phyloP scores from a whole-genome alignment of 2,888 invertebrate species.

The Ormyrus nitidulus region DNA sequence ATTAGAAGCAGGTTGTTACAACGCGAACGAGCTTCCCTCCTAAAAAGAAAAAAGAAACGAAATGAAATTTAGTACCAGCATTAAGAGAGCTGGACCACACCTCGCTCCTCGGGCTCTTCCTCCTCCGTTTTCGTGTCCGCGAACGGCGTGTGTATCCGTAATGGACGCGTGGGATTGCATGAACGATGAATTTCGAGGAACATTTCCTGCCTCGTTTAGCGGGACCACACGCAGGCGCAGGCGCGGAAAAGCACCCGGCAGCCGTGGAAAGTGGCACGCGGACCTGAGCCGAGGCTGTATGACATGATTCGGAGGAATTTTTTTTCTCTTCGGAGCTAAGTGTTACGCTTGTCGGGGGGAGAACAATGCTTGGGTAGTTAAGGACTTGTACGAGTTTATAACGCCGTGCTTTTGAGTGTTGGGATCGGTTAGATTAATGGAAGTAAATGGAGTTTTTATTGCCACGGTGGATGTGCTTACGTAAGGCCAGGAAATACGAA shows the following conservation, averaged over 20 bases:
- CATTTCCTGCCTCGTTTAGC: slow-evolving; percentile 52
- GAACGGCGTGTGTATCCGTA: slow-evolving; percentile 43
- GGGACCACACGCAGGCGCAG: slow-evolving; percentile 49
- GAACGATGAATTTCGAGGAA: slow-evolving; percentile 67
- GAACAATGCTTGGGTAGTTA: not conserved
- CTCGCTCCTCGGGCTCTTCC: slow-evolving; percentile 41
- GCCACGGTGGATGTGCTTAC: no score
- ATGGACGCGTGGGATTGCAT: slow-evolving; percentile 66
- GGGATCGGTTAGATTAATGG: no score
- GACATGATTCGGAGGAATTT: not conserved
- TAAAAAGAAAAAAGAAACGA: not conserved
- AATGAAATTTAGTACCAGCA: slow-evolving; percentile 48
- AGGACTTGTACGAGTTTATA: not conserved
- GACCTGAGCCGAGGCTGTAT: not conserved
- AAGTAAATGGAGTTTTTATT: no score
- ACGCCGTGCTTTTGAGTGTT: no score
- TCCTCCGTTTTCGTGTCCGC: slow-evolving; percentile 38
- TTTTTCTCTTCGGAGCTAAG: slow-evolving; percentile 8
- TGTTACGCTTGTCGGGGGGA: not conserved
- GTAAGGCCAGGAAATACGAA: no score
- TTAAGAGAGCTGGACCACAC: slow-evolving; percentile 52
- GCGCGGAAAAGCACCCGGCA: slow-evolving; percentile 16
- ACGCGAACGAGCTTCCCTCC: not conserved
- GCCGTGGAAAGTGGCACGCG: slow-evolving; percentile 8
- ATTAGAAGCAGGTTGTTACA: slow-evolving; percentile 51